Base-by-base conservation (phyloP, 2,888 invertebrate species). In the Drosophila quinaria region DNA sequence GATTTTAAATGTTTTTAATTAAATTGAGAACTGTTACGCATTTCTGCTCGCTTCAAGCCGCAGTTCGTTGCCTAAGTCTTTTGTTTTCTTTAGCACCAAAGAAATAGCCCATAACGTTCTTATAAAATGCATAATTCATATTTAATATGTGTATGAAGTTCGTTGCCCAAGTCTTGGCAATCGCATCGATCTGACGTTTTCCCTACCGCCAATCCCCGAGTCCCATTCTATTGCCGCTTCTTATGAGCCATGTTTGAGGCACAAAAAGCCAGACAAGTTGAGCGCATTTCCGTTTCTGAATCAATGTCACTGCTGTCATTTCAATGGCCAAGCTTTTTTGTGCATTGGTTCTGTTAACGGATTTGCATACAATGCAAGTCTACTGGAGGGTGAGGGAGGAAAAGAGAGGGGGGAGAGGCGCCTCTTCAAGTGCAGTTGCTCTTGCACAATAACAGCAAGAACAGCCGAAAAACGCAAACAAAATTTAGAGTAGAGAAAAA, bases 261-360 rank as follows among this genome's bases (percentile, higher is more conserved):
- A 74, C 47, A 74, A 78, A 80, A 61, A 60, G 44, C 35, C 76
- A 78, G 73, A 77, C 81, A 72, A 75, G 65, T 65, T 80, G 78
- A 79, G 76, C 82, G 82, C 87, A 84, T 87, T 89, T 87, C 87
- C 87, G 87, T 87, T 87, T 87, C 82, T 82, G 72, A 76, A 81
- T 73, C 87, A 87, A 87, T 89, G 87, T 87, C 89, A 84, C 65
- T 80, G 78, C 80, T 80, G 84, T 80, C 87, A 77, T 72, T 70
- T 63, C 66, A 74, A 78, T 79, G 77, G 80, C 67, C 62, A 56
- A 58, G 61, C 46, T 52, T 58, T 74, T 82, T 74, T 70, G 50
- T 63, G 71, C 73, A 64, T 73, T 71, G 56, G 55, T 74, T 71
- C 41, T 37, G 46, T 46, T 62, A 44, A 22, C n/a, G 33, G 41